Percentiles rank a stretch among this genome's conserved stretches.
These are phyloP conservation scores for Daphoenositta chrysoptera DNA, from an alignment of 2,113 vertebrate genomes.

Conservation along the genomic window DNA sequence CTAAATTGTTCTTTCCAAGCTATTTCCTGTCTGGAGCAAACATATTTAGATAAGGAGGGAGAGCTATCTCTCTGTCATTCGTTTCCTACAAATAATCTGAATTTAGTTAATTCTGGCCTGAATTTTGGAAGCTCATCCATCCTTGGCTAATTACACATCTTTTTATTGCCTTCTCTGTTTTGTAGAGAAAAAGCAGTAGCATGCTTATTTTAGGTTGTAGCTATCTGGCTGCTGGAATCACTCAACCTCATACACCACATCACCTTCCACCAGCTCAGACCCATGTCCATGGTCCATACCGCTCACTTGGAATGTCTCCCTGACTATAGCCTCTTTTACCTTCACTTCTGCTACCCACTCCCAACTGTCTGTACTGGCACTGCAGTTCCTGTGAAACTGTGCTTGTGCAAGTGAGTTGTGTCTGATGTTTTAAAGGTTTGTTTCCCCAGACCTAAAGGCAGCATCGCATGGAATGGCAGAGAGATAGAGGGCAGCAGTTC, in stretches of 20 bases:
- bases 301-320: not conserved
- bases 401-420: not conserved
- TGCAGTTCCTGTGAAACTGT: not conserved
- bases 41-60: not conserved
- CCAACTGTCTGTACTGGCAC: not conserved
- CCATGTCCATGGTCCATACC: not conserved
- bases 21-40: not conserved
- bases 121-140: not conserved
- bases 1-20: not conserved
- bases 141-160: not conserved
- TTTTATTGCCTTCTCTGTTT: not conserved
- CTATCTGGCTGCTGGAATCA: not conserved
- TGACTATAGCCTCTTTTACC: not conserved
- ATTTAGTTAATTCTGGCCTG: not conserved
- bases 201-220: not conserved
- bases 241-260: not conserved
- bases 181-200: not conserved
- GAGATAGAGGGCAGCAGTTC: not conserved
- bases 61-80: not conserved
- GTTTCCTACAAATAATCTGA: not conserved
- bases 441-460: not conserved
- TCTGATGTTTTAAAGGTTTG: not conserved
- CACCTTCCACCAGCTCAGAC: not conserved
- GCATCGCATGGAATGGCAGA: accelerated
- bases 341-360: not conserved